Conservation (phyloP, 2,888 invertebrate genomes). For the Acronicta leporina region DNA sequence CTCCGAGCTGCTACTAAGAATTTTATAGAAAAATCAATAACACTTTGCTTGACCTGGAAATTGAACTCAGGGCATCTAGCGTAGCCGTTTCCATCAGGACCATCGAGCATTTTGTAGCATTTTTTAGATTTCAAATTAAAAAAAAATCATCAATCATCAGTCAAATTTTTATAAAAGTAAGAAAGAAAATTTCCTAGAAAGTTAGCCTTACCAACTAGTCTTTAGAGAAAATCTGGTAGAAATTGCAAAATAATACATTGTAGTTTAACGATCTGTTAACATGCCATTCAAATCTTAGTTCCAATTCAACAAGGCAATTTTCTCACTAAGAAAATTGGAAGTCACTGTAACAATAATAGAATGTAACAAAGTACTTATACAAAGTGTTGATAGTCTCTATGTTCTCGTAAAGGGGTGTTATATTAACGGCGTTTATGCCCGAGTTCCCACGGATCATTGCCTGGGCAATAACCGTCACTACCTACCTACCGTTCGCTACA, state of each 20-base stretch:
- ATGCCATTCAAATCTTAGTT: not conserved
- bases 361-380: slow-evolving; percentile 9
- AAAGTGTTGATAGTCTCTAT: slow-evolving; percentile 3
- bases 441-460: slow-evolving; percentile 30
- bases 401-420: slow-evolving; percentile 23
- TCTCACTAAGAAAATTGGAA: not conserved
- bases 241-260: not conserved
- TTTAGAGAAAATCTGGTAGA: not conserved
- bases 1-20: too few relatives aligned
- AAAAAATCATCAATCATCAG: too few relatives aligned
- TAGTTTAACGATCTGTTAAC: not conserved
- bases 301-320: not conserved
- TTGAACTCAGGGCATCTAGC: too few relatives aligned
- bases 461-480: slow-evolving; percentile 17
- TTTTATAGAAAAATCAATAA: too few relatives aligned
- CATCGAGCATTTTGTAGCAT: too few relatives aligned
- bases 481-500: slow-evolving; percentile 4
- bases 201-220: too few relatives aligned
- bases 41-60: too few relatives aligned
- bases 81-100: too few relatives aligned
- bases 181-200: too few relatives aligned
- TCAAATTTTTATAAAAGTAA: too few relatives aligned
- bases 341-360: not conserved
- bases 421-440: slow-evolving; percentile 29
- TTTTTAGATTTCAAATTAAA: too few relatives aligned